These are phyloP conservation scores for Eleginops maclovinus DNA, from an alignment of 2,113 vertebrate species.

Conservation along the genomic window DNA sequence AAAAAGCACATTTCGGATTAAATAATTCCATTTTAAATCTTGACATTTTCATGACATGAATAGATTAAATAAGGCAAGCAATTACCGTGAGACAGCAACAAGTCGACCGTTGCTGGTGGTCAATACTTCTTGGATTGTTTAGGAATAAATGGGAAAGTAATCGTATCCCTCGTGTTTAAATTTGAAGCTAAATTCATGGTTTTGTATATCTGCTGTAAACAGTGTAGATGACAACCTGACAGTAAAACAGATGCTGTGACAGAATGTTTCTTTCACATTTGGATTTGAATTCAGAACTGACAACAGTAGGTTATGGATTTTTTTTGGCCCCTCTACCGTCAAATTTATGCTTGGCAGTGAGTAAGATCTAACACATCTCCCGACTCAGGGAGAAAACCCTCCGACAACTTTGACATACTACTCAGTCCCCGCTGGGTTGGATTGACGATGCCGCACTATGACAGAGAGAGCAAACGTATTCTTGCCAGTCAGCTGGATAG, in stretches of 20 bases:
- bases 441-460: slow-evolving; percentile 52
- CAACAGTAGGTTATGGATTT: slow-evolving; percentile 33
- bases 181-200: neutral
- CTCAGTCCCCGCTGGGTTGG: slow-evolving; percentile 59
- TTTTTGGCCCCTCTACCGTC: slow-evolving; percentile 22
- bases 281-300: slow-evolving; percentile 39
- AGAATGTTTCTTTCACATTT: neutral
- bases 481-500: slow-evolving; percentile 58
- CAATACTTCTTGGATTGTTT: neutral
- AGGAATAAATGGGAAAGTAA: no score
- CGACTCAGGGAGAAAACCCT: slow-evolving; percentile 51
- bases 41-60: neutral
- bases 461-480: slow-evolving; percentile 47
- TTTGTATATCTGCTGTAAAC: slow-evolving; percentile 10
- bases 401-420: slow-evolving; percentile 52
- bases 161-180: no score
- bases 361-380: slow-evolving; percentile 44
- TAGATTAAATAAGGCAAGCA: slow-evolving; percentile 1
- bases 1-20: neutral
- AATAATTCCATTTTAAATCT: slow-evolving; percentile 6
- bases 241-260: neutral
- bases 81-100: neutral
- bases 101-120: slow-evolving; percentile 3
- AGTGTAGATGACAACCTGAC: slow-evolving; percentile 1
- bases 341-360: slow-evolving; percentile 44